Evolutionary conservation across 2,888 invertebrate genomes (phyloP), one percentile per base, ranked within the genome.

Genomic region (Drosophila merina): DNA sequence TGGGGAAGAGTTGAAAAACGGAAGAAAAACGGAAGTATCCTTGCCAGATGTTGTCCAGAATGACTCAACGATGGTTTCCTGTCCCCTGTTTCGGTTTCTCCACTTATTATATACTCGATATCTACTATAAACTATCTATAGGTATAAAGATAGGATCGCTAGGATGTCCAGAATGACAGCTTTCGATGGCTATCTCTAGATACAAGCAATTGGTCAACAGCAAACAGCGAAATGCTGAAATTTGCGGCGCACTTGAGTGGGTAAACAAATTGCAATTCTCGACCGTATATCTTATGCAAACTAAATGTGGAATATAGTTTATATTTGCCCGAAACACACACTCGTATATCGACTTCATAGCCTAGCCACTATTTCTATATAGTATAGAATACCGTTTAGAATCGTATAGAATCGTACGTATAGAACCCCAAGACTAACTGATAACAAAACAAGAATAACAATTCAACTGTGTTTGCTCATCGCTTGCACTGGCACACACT

Each of bases 401-500:
- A 20, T 14, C 14, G 14, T 14, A 14, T 14, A 14, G 63, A 45
- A 63, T 63, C 52, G 52, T 63, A 47, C 51, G 52, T 51, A 25
- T 30, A 12, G 20, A 30, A 44, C 59, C 62, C 33, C 44, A 62
- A 49, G 40, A 20, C 38, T 74, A 75, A 20, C 38, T 75, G 77
- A 83, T 79, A 77, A 75, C 67, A 66, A 70, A 48, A 58, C 57
- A 68, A 52, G 58, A 68, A 68, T 44, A 68, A 48, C 69, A 68
- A 52, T 69, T 72, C 58, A 67, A 66, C 54, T 76, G 69, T 79
- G 69, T 79, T 82, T 82, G 75, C 71, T 82, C 75, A 64, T 68
- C 60, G 75, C 63, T 26, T 63, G 63, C 51, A 51, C 44, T 20
- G 20, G 20, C 20, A 20, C 20, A 20, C 20, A 20, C 20, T 20